Evolutionary conservation across 2,113 vertebrate species (phyloP), one percentile per base, ranked within the genome.

Genomic region (Seriola aureovittata): DNA sequence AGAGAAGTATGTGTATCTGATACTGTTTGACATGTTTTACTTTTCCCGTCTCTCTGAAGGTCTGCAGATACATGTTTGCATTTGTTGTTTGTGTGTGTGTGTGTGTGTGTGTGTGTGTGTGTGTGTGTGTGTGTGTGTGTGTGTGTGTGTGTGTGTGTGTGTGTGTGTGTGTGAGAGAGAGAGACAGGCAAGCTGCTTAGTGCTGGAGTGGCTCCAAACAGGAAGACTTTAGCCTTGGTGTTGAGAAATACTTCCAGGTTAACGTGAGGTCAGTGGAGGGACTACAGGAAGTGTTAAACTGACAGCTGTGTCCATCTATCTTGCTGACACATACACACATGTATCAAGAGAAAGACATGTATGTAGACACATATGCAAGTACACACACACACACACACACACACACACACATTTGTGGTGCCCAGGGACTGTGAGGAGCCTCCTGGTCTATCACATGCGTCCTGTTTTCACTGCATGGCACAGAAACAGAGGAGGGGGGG

Each of bases 191-290:
- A 80, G 78, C 88, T 68, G 85, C 64, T 85, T 77, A 85, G 72
- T 55, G 54, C 69, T 88, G 88, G 84, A 84, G 13, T 7, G 4
- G 3, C 58, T 66, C 85, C 88, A 91, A 74, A 84, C 87, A 88
- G 93, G 89, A 91, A 92, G 85, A 82, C 75, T 85, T 80, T 13
- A 46, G 81, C 75, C 21, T 0, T 1, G 59, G 87, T 83, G 93
- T 89, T 92, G 91, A 92, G 89, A 88, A 93, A 88, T 78, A 87
- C 89, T 92, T 93, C 91, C 91, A 88, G 93, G 91, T 93, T 75
- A 87, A 13, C 1, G 1, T 54, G 9, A 84, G 93, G 90, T 91
- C 90, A 59, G 34, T 3, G 5, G 50, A 58, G 66, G 76, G 81
- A 69, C 71, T 1, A 63, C 77, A 90, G 92, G 92, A 92, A 90